Evolutionary conservation across 2,113 vertebrate genomes (phyloP).

Genomic region (Oryzias curvinotus): DNA sequence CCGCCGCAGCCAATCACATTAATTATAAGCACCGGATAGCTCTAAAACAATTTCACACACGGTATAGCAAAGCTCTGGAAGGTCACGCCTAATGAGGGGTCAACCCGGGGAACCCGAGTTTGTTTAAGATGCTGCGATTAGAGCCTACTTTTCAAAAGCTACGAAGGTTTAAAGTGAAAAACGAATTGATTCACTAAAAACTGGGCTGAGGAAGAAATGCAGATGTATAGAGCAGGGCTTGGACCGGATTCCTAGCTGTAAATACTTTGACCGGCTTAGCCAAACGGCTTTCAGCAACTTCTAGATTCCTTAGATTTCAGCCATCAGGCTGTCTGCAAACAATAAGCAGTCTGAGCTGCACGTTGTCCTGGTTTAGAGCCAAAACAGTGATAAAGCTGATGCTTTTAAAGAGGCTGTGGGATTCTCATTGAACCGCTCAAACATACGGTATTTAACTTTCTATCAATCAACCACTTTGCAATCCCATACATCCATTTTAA

Average conservation of each 20-base stretch:
- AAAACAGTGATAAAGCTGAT: neutral
- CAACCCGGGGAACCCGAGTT: conserved; percentile 46
- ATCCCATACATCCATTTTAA: too few species aligned
- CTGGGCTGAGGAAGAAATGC: conserved; percentile 26
- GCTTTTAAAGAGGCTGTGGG: neutral
- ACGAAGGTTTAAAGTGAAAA: conserved; percentile 14
- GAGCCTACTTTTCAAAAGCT: conserved; percentile 38
- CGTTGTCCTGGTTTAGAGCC: neutral
- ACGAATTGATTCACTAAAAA: conserved; percentile 13
- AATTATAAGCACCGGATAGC: conserved; percentile 58
- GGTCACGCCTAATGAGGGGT: conserved; percentile 69
- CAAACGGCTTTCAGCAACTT: neutral
- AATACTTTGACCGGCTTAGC: neutral
- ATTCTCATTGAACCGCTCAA: neutral
- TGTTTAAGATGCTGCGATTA: conserved; percentile 35
- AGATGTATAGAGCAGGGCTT: conserved; percentile 25
- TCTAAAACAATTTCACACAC: conserved; percentile 75
- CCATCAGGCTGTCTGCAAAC: conserved; percentile 29
- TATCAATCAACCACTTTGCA: too few species aligned
- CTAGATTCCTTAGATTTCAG: conserved; percentile 10
- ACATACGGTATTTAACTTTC: too few species aligned
- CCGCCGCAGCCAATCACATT: conserved; percentile 51
- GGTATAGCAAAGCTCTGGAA: conserved; percentile 64
- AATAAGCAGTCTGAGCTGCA: conserved; percentile 25
- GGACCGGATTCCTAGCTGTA: conserved; percentile 1